These are phyloP conservation scores for Corticium candelabrum DNA, from an alignment of 37 sponge, comb jelly and placozoan species.

Conservation along the genomic window DNA sequence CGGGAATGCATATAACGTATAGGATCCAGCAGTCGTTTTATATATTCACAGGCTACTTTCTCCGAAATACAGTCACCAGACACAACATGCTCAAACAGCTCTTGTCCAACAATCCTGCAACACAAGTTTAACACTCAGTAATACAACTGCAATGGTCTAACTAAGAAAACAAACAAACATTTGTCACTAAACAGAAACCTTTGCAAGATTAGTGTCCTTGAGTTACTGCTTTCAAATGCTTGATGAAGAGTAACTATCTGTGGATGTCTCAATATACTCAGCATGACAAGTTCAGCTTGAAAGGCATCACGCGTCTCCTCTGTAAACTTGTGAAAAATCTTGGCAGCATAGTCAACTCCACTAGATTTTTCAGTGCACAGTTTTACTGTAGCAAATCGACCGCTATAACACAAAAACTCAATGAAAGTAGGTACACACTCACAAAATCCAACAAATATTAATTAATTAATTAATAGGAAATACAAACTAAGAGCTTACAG, in stretches of 20 bases:
- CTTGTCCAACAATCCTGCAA: not conserved
- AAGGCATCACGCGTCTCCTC: not conserved
- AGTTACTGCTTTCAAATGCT: not conserved
- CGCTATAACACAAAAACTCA: too few species aligned
- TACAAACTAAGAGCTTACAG: too few species aligned
- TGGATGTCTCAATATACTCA: not conserved
- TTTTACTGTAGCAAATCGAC: not conserved
- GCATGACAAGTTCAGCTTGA: not conserved
- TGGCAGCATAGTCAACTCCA: not conserved
- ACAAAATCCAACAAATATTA: too few species aligned
- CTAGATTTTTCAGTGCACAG: not conserved
- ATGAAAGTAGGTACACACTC: too few species aligned
- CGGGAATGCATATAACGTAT: not conserved
- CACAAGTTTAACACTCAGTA: not conserved
- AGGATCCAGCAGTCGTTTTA: not conserved
- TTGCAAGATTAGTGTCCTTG: not conserved
- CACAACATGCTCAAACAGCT: not conserved
- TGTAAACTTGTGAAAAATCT: too few species aligned
- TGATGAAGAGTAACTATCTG: not conserved
- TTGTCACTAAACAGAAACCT: not conserved
- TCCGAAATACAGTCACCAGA: not conserved
- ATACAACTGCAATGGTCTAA: too few species aligned
- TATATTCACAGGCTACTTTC: not conserved
- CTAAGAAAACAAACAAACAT: too few species aligned
- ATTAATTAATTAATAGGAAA: too few species aligned